These are phyloP conservation scores for Poecilia velifera DNA, from an alignment of 2,797 vertebrate genomes.

Conservation along the genomic window DNA sequence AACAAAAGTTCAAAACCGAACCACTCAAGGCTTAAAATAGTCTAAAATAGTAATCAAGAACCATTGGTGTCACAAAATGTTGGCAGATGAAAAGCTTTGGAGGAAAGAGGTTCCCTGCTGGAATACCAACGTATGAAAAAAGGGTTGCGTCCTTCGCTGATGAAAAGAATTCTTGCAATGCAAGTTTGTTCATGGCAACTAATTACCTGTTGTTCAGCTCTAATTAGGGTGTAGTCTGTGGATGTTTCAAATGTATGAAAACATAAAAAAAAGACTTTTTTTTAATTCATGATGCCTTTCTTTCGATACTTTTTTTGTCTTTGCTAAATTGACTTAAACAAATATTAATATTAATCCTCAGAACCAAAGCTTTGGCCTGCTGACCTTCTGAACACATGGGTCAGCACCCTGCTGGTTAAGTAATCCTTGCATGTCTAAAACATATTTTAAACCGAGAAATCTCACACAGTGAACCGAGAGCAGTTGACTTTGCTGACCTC, in stretches of 20 bases:
- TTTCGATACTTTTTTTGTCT: neutral
- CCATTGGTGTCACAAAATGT: slow-evolving; percentile 40
- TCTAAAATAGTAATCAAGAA: slow-evolving; percentile 64
- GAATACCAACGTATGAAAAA: slow-evolving; percentile 5
- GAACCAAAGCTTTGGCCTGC: neutral
- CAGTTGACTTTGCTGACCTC: neutral
- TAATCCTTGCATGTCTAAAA: neutral
- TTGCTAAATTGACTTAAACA: neutral
- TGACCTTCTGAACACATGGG: neutral
- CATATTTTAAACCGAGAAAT: neutral
- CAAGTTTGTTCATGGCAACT: neutral
- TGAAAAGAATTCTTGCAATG: neutral
- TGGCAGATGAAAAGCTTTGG: slow-evolving; percentile 33
- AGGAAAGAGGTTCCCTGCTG: neutral
- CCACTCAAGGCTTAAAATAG: slow-evolving; percentile 64
- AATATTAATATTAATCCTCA: neutral
- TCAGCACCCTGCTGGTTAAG: neutral
- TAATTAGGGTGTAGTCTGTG: neutral
- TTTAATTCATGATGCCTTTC: neutral
- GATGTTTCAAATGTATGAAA: neutral
- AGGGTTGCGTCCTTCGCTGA: slow-evolving; percentile 14
- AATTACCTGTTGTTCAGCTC: neutral
- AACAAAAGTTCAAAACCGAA: slow-evolving; percentile 75
- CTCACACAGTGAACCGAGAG: slow-evolving; percentile 3
- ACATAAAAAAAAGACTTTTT: neutral